Conservation (phyloP, 2,113 vertebrate species). For the Marcusenius ussheri region DNA sequence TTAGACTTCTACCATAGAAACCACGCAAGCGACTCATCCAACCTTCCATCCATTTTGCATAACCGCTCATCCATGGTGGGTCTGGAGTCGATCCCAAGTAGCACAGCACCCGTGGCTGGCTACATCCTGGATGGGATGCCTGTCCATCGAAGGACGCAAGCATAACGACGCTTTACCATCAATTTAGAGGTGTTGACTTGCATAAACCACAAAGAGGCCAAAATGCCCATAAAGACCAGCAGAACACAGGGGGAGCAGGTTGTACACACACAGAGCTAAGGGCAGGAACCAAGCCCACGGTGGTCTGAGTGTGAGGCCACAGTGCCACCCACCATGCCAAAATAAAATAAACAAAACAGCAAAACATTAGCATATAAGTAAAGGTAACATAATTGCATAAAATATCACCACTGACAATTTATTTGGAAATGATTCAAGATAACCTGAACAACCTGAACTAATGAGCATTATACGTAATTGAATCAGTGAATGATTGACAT, state of each 20-base stretch:
- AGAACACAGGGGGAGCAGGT: background rate
- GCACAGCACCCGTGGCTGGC: background rate
- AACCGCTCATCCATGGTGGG: background rate
- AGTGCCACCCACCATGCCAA: background rate
- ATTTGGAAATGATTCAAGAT: background rate
- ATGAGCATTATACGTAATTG: background rate
- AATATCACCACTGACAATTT: background rate
- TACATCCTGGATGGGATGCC: background rate
- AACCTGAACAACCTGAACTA: background rate
- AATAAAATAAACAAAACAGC: background rate
- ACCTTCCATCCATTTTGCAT: background rate
- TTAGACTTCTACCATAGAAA: background rate
- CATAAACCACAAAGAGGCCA: background rate
- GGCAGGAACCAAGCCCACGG: background rate
- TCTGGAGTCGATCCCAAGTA: background rate
- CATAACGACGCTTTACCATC: background rate
- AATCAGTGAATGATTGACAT: background rate
- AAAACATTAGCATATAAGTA: background rate
- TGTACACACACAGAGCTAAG: background rate
- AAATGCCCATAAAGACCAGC: background rate
- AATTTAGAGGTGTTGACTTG: background rate
- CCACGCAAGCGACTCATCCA: background rate
- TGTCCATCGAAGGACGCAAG: background rate
- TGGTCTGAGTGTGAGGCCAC: background rate
- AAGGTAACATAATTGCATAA: background rate